Evolutionary conservation across 2,113 vertebrate genomes (phyloP), one percentile per base, ranked within the genome.

Genomic region (Pica pica): DNA sequence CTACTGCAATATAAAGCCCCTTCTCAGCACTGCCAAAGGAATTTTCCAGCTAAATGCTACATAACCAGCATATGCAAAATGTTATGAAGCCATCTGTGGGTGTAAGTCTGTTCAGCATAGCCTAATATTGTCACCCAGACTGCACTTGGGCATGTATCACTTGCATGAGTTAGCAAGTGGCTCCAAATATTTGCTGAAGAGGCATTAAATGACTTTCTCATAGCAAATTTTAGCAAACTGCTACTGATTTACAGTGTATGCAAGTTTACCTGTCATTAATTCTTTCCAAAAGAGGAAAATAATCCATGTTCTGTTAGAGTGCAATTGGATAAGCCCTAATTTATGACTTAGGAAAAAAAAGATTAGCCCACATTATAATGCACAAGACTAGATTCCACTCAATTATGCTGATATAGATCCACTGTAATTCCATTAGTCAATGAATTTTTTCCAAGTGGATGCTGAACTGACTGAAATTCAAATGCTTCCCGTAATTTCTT

Each of bases 361-460:
- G 2, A 76, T 82, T 56, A 88, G 33, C 24, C 39, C 59, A 61
- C 53, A 59, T 83, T 86, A 55, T 46, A 55, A 88, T 64, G 47
- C 61, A 89, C 6, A 73, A 70, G 77, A 52, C 39, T 42, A 57
- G 46, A 76, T 93, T 94, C 65, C 35, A 75, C 44, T 86, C 37
- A 90, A 47, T 81, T 90, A 61, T 68, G 65, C 42, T 83, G 81
- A 74, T 89, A 76, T 8, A 86, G 68, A 93, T 87, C 52, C 63
- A 63, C 46, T 65, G 16, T 64, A 94, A 97, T 92, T 94, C 60
- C 59, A 63, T 80, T 86, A 96, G 46, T 55, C 61, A 89, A 28
- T 60, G 23, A 93, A 37, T 21, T 70, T 84, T 93, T 89, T 95
- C 67, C 59, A 87, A 57, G 87, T 76, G 94, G 83, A 94, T 83